Base-by-base conservation (phyloP, 1,140 invertebrate species). In the Augochlora pura region DNA sequence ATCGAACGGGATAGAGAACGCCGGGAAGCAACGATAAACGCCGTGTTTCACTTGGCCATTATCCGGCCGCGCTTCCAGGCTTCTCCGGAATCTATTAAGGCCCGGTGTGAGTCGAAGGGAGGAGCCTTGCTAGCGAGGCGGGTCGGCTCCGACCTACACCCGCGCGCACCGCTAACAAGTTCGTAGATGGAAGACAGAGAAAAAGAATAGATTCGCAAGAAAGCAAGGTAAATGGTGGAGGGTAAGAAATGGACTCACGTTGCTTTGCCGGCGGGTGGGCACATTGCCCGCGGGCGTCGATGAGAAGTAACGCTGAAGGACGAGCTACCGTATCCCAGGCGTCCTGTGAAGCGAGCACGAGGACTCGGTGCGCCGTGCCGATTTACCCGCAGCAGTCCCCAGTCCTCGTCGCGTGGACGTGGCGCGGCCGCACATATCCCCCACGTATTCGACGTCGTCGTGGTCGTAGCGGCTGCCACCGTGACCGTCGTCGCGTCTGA, bases 221-320 rank as follows among this genome's bases (percentile, higher is more conserved):
- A 52, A 21, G 54, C 5, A 9, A n/a, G n/a, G n/a, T 57, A 57
- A 57, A n/a, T 7, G 18, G 25, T 9, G 21, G 14, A 21, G 21
- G 59, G 18, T 39, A 38, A 57, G n/a, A 60, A 74, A 23, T 39
- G 39, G 65, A 92, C 91, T 93, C 88, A 93, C 92, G 92, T 91
- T 89, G 90, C 90, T 91, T 85, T 91, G 86, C 89, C 91, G 91
- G 89, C 92, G 92, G 92, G 90, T 91, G 92, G 93, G 92, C 91
- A 93, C 92, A 93, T 93, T 92, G 92, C 91, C 92, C 91, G 91
- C 90, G 92, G 91, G 91, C 91, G 88, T 92, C 91, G 91, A 89
- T 91, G 90, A 87, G 86, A 88, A 88, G 88, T 87, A 82, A 88
- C 84, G 82, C 78, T 77, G 83, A 87, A 88, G 90, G 88, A 90